Base-by-base conservation (phyloP, 2,797 vertebrate genomes). In the Sebastes melanostomus region DNA sequence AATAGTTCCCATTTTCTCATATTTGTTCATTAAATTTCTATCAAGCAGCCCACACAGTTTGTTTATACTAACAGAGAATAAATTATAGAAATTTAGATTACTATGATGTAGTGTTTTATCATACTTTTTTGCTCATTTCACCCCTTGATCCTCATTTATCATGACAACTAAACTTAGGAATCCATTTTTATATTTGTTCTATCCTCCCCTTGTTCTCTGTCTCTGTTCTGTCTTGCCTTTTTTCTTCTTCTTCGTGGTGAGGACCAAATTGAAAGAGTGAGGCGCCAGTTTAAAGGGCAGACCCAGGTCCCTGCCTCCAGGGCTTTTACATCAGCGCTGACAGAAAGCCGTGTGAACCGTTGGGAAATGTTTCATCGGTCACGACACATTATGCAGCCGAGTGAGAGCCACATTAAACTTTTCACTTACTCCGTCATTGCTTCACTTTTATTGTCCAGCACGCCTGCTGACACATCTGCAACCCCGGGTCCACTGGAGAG, bases 361-460 rank as follows among this genome's bases (percentile, higher is more conserved):
- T 85, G 93, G 92, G 93, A 95, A 95, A 95, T 94, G 93, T 94
- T 95, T 95, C 93, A 95, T 95, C 91, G 91, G 94, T 95, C 94
- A 93, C 89, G 82, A 94, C 89, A 90, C 93, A 93, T 94, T 94
- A 95, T 94, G 88, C 92, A 87, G 90, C 87, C 71, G 79, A 92
- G 85, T 89, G 91, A 95, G 94, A 93, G 94, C 90, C 90, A 88
- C 92, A 94, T 94, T 95, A 92, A 95, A 95, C 94, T 94, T 95
- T 94, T 94, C 92, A 94, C 94, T 94, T 94, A 92, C 89, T 93
- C 92, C 84, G 78, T 94, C 92, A 92, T 89, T 93, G 90, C 86
- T 91, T 93, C 89, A 91, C 88, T 95, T 94, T 94, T 95, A 94
- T 94, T 94, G 90, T 94, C 91, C 89, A 32, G 84, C 85, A 72